Base-by-base conservation (phyloP, 2,797 vertebrate species). In the Furcifer pardalis region DNA sequence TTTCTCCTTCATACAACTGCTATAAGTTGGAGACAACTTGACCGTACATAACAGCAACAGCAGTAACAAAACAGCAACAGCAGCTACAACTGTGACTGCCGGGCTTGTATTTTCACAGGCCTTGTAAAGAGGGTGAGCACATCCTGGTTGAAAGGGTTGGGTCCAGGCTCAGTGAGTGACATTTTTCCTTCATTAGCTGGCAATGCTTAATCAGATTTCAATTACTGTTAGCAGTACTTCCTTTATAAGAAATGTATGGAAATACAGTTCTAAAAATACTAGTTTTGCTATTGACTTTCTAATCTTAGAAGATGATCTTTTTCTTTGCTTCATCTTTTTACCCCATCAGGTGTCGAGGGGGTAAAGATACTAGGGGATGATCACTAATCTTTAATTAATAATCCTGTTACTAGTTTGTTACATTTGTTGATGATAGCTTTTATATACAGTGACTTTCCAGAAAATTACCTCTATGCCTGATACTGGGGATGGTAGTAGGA, bases 61-160 rank as follows among this genome's bases (percentile, higher is more conserved):
- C n/a, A n/a, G n/a, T n/a, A n/a, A n/a, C n/a, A n/a, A n/a, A n/a
- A n/a, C n/a, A n/a, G n/a, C n/a, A n/a, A n/a, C n/a, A n/a, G n/a
- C n/a, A n/a, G n/a, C n/a, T n/a, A n/a, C n/a, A n/a, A n/a, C n/a
- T n/a, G n/a, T n/a, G n/a, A n/a, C n/a, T n/a, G n/a, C n/a, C n/a
- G 1, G 10, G 52, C 1, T 66, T 75, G 59, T 12, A 0, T 60
- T 13, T 4, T 76, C 0, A 0, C 60, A 46, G 2, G 0, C 1
- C 76, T 60, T 46, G 0, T 30, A 27, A 10, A 76, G 44, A 49
- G 46, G 15, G 62, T 37, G 15, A 32, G 17, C 1, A 37, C 37
- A 40, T 2, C 1, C 0, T 19, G n/a, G 4, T 59, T 0, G 9
- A 76, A 81, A 17, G 1, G 0, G 6, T 49, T n/a, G 1, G 72